These are phyloP conservation scores for Fragum sueziense DNA, from an alignment of 2,888 invertebrate genomes.

Conservation along the genomic window DNA sequence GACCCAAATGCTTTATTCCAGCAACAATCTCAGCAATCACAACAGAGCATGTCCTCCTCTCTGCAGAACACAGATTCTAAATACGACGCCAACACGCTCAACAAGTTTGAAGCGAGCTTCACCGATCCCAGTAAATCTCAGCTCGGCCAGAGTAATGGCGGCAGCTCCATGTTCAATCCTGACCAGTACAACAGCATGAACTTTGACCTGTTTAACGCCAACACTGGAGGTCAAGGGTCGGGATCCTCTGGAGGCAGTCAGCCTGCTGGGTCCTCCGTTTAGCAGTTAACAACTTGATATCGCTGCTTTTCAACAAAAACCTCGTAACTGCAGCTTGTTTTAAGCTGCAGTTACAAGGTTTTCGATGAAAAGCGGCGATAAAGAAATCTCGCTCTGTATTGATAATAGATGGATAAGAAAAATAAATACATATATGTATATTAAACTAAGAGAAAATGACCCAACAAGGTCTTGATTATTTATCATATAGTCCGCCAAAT, in stretches of 20 bases:
- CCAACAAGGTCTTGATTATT: too few relatives aligned
- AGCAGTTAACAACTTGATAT: too few relatives aligned
- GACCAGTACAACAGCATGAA: conserved; percentile 46
- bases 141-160: conserved; percentile 42
- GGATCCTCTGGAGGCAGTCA: conserved; percentile 22
- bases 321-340: too few relatives aligned
- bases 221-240: conserved; percentile 20
- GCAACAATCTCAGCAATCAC: conserved; percentile 30
- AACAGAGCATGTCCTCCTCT: conserved; percentile 31
- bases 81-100: conserved; percentile 36
- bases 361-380: too few relatives aligned
- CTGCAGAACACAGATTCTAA: conserved; percentile 33
- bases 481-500: too few relatives aligned
- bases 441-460: too few relatives aligned
- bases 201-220: conserved; percentile 29
- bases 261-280: background rate
- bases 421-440: too few relatives aligned
- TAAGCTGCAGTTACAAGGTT: too few relatives aligned
- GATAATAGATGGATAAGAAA: too few relatives aligned
- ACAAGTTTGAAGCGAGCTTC: conserved; percentile 37
- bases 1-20: conserved; percentile 39
- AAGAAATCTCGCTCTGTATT: too few relatives aligned
- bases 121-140: conserved; percentile 30
- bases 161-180: conserved; percentile 37
- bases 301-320: too few relatives aligned